Evolutionary conservation across 2,888 invertebrate genomes (phyloP).

Genomic region (Drosophila tripunctata): DNA sequence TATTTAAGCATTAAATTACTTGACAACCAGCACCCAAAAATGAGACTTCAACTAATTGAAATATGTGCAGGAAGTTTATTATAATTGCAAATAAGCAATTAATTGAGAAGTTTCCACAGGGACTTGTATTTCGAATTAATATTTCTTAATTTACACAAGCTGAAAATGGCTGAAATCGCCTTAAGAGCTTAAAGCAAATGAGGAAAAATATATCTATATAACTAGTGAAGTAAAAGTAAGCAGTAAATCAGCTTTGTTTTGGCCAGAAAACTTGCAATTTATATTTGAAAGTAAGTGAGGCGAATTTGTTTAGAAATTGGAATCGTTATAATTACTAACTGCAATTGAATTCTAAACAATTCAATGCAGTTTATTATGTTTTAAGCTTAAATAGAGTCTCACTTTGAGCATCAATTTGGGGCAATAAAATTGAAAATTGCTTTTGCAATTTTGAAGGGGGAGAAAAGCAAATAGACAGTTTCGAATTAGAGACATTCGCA

Average conservation of each 20-base stretch:
- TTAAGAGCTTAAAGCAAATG: background rate
- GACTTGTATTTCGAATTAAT: background rate
- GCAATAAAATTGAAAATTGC: conserved; percentile 3
- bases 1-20: conserved; percentile 30
- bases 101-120: background rate
- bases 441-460: conserved; percentile 31
- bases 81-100: conserved; percentile 6
- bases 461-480: conserved; percentile 2
- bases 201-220: background rate
- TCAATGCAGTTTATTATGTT: conserved; percentile 10
- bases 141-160: background rate
- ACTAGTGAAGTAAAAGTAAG: background rate
- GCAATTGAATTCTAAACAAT: background rate
- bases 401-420: no score
- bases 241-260: no score
- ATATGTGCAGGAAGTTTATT: conserved; percentile 18
- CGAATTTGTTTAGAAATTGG: background rate
- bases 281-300: conserved; percentile 1
- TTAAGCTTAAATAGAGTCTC: background rate
- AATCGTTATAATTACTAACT: background rate
- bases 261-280: background rate
- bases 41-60: conserved; percentile 5
- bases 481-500: conserved; percentile 32
- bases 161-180: background rate
- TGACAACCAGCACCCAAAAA: conserved; percentile 7